A percentile compares a stretch with the other conserved stretches of the same genome.
Conservation (phyloP, 2,113 vertebrate genomes). For the Syngnathus floridae region DNA sequence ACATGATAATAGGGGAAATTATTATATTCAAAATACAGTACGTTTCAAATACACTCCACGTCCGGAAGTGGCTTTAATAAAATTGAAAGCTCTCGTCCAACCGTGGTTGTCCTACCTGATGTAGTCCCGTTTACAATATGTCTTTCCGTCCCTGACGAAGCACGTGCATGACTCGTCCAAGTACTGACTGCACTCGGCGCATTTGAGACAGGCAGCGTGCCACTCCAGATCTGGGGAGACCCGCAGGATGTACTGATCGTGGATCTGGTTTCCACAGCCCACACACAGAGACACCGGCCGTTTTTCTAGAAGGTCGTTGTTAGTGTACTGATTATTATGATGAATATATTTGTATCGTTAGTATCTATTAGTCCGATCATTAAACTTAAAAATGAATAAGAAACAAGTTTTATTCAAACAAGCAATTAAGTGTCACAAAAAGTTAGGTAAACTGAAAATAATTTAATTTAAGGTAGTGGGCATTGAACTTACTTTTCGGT, state of each 20-base stretch:
- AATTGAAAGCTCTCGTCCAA: neutral
- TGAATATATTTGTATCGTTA: too few species aligned
- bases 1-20: neutral
- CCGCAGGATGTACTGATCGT: conserved; percentile 98
- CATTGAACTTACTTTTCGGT: conserved; percentile 90
- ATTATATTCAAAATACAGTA: neutral
- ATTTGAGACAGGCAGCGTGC: conserved; percentile 98
- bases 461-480: conserved; percentile 4
- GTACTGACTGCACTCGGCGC: conserved; percentile 97
- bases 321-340: conserved; percentile 3
- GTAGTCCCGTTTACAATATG: conserved; percentile 98
- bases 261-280: conserved; percentile 99
- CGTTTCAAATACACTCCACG: neutral
- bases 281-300: conserved; percentile 97
- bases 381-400: too few species aligned
- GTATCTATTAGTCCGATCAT: too few species aligned
- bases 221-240: conserved; percentile 99
- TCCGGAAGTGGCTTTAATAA: conserved; percentile 2
- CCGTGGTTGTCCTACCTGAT: conserved; percentile 81
- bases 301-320: conserved; percentile 77
- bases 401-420: too few species aligned
- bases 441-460: neutral
- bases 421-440: neutral
- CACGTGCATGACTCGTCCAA: conserved; percentile 98
- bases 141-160: conserved; percentile 98